Base-by-base conservation (phyloP, 2,113 vertebrate genomes). In the Rhineura floridana region DNA sequence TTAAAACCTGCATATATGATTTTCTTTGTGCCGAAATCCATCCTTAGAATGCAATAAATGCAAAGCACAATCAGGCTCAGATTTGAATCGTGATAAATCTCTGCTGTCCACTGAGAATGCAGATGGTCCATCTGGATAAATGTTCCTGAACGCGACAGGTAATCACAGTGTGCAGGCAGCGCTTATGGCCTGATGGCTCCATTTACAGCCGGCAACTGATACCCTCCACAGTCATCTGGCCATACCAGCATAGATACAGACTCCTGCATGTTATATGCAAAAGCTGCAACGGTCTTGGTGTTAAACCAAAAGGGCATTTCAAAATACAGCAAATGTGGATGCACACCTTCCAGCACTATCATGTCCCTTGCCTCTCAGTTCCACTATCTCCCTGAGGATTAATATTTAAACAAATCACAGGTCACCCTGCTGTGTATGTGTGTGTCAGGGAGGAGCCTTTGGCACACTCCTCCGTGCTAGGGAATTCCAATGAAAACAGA, bases 161-260 rank as follows among this genome's bases (percentile, higher is more conserved):
- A 89, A 80, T 63, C 39, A 30, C 46, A 50, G 70, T 9, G 1
- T 81, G 15, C 1, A 73, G 69, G 2, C 50, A 30, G 63, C 73
- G 42, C 63, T 44, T 0, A 0, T 33, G 52, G 30, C 76, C n/a
- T 50, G n/a, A 44, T 0, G 48, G 42, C 69, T 70, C 67, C 65
- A 52, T 84, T 84, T 72, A 52, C 67, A 39, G 67, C 17, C 21
- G 11, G 52, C 67, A 73, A 75, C n/a, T 1, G 25, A 55, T 15
- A 0, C 25, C 0, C 0, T 36, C 48, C 15, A 50, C 69, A 23
- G 48, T 15, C 0, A 83, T n/a, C 42, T 39, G 17, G 0, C 0
- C 0, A 0, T 0, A 0, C 0, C 0, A 25, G 30, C 19, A 44
- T 59, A 39, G 19, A 0, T 73, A 76, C 0, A 0, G 59, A 0